Conservation (phyloP, 1,140 invertebrate genomes). For the Dendrolimus punctatus region DNA sequence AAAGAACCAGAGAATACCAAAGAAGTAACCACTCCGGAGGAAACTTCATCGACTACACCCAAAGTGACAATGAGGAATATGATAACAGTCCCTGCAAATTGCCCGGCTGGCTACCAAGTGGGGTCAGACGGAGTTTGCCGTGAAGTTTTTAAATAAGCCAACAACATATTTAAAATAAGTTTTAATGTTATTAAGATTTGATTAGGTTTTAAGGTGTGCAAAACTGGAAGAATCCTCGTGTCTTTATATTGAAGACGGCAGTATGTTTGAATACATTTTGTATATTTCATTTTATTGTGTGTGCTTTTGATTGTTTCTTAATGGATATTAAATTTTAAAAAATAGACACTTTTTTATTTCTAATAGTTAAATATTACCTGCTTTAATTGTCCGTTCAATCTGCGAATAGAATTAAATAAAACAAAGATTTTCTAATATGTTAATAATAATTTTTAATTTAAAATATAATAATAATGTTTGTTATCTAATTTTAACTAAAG, state of each 20-base stretch:
- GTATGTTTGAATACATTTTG: constrained; percentile 10
- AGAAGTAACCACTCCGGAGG: too few species aligned
- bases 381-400: constrained; percentile 53
- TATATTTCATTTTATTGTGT: too few species aligned
- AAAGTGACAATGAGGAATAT: constrained; percentile 27
- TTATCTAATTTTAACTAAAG: too few species aligned
- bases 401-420: too few species aligned
- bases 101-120: constrained; percentile 37
- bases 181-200: background rate
- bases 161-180: constrained; percentile 2
- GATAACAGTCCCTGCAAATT: constrained; percentile 43
- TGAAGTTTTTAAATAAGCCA: constrained; percentile 33
- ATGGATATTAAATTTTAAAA: constrained; percentile 14
- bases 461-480: too few species aligned
- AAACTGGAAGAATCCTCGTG: too few species aligned
- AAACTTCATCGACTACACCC: constrained; percentile 5
- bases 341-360: constrained; percentile 38
- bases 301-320: too few species aligned
- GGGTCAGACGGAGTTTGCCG: constrained; percentile 49
- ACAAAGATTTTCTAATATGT: too few species aligned
- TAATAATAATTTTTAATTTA: too few species aligned
- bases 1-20: too few species aligned
- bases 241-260: background rate
- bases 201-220: background rate
- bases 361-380: constrained; percentile 70